Conservation (phyloP, 2,888 invertebrate genomes). For the Mechanitis mazaeus region DNA sequence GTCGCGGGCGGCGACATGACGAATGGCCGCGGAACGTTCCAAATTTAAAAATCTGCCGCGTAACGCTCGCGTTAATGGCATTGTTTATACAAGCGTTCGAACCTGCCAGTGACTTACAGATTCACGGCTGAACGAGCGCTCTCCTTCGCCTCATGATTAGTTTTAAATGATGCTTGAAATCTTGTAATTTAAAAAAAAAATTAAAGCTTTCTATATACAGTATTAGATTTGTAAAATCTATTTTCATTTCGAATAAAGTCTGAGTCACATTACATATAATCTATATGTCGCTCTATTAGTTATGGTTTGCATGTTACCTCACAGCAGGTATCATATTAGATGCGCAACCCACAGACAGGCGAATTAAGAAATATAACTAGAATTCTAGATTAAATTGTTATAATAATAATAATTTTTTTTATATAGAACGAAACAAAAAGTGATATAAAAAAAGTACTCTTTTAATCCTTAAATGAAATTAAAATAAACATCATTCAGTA, state of each 20-base stretch:
- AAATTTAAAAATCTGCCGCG: constrained; percentile 75
- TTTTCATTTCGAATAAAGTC: too few species aligned
- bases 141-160: constrained; percentile 38
- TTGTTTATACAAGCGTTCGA: constrained; percentile 69
- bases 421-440: too few species aligned
- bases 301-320: constrained; percentile 20
- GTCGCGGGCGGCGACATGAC: constrained; percentile 73
- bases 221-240: too few species aligned
- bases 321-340: constrained; percentile 42
- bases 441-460: too few species aligned
- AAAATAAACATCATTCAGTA: constrained; percentile 14
- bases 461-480: background rate
- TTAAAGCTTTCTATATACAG: too few species aligned
- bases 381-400: constrained; percentile 32
- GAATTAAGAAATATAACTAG: constrained; percentile 23
- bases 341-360: constrained; percentile 38
- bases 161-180: constrained; percentile 56
- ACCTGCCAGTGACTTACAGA: constrained; percentile 66
- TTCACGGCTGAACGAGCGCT: constrained; percentile 49
- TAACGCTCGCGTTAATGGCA: constrained; percentile 73
- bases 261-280: too few species aligned
- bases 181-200: constrained; percentile 21
- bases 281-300: too few species aligned
- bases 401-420: too few species aligned
- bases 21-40: constrained; percentile 68